These are phyloP conservation scores for Tetrapedia diversipes DNA, from an alignment of 2,888 invertebrate genomes.

Conservation along the genomic window DNA sequence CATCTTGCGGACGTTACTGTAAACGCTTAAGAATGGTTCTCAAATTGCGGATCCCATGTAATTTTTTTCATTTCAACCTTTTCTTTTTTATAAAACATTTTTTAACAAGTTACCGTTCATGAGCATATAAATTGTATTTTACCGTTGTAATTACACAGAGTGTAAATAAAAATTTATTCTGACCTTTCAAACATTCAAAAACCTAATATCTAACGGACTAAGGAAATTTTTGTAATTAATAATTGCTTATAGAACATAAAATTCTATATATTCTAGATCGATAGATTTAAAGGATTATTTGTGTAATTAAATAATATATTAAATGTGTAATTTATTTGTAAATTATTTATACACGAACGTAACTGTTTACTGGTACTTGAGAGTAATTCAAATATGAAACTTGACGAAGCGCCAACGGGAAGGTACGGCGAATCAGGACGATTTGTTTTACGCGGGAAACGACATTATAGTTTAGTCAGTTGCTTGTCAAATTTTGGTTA, in stretches of 20 bases:
- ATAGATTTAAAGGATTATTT: neutral
- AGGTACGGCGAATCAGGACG: neutral
- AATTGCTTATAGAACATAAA: neutral
- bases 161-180: no score
- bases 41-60: slow-evolving; percentile 26
- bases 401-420: slow-evolving; percentile 9
- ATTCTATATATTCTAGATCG: neutral
- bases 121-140: no score
- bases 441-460: slow-evolving; percentile 23
- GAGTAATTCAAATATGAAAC: neutral
- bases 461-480: neutral
- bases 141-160: no score
- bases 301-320: neutral
- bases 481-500: neutral
- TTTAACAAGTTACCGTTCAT: neutral
- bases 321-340: neutral
- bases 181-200: no score
- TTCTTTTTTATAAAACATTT: neutral
- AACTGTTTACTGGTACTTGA: no score
- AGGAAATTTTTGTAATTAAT: neutral
- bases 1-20: slow-evolving; percentile 46
- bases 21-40: slow-evolving; percentile 35
- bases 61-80: neutral
- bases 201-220: no score
- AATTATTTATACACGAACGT: neutral